phyloP scores from a whole-genome alignment of 2,797 vertebrate species.

The Natrix natrix region DNA sequence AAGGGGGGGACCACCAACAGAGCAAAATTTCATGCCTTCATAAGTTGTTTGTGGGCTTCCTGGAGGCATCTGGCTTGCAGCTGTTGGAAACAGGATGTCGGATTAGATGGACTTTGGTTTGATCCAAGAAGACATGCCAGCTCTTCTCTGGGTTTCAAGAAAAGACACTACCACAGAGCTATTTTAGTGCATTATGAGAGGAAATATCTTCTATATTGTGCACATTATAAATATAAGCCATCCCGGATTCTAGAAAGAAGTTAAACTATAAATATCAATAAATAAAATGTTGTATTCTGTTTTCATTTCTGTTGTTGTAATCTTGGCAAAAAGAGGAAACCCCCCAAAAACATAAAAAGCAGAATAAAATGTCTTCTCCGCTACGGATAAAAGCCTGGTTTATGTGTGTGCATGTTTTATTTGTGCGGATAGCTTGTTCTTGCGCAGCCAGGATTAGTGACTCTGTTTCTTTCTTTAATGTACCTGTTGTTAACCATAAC shows the following conservation, averaged over 20 bases:
- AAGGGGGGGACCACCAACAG: not conserved
- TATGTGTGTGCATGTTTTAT: not conserved
- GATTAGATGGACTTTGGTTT: not conserved
- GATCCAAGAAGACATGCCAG: not conserved
- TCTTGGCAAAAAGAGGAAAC: not conserved
- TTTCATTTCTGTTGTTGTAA: not conserved
- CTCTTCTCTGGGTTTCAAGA: not conserved
- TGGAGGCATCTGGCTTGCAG: constrained; percentile 16
- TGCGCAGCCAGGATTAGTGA: no score
- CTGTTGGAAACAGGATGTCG: constrained; percentile 1
- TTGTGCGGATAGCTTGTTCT: no score
- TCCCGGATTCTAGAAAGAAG: not conserved
- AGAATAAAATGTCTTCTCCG: not conserved
- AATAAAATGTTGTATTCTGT: not conserved
- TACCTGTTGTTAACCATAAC: no score
- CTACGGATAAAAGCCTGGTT: not conserved
- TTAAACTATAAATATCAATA: not conserved
- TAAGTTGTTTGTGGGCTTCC: not conserved
- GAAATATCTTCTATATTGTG: not conserved
- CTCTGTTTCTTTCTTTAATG: no score
- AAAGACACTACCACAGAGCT: not conserved
- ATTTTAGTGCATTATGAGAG: not conserved
- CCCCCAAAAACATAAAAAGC: not conserved
- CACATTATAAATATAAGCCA: not conserved
- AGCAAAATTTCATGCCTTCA: not conserved